Conservation (phyloP, 2,797 vertebrate species). For the Onychomys leucogaster region DNA sequence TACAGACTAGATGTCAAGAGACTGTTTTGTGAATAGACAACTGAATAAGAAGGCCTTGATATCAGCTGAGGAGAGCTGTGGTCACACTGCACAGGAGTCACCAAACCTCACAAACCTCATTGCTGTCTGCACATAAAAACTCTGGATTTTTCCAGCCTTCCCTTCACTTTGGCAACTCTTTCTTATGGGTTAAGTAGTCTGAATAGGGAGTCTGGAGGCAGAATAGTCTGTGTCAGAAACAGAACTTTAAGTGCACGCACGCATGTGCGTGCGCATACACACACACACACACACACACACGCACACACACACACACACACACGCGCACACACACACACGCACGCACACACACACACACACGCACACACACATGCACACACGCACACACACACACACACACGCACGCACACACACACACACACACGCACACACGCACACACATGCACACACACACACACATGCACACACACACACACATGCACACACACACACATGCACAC, state of each 20-base stretch:
- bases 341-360: background rate
- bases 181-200: background rate
- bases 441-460: background rate
- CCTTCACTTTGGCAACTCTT: background rate
- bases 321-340: too few relatives aligned
- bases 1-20: background rate
- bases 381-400: too few relatives aligned
- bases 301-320: too few relatives aligned
- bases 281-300: too few relatives aligned
- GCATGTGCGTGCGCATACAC: too few relatives aligned
- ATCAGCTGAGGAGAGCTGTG: background rate
- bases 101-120: background rate
- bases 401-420: too few relatives aligned
- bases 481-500: background rate
- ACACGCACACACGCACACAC: background rate
- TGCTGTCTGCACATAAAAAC: background rate
- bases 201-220: background rate
- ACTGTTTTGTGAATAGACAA: background rate
- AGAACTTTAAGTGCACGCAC: background rate
- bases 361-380: background rate
- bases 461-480: too few relatives aligned
- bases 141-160: background rate
- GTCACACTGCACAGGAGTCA: slow-evolving; percentile 22
- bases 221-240: slow-evolving; percentile 52
- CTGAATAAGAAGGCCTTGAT: background rate